Percentiles rank a stretch among this genome's conserved stretches.
These are phyloP conservation scores for Danio rerio DNA, from an alignment of 2,113 vertebrate genomes.

Conservation along the genomic window DNA sequence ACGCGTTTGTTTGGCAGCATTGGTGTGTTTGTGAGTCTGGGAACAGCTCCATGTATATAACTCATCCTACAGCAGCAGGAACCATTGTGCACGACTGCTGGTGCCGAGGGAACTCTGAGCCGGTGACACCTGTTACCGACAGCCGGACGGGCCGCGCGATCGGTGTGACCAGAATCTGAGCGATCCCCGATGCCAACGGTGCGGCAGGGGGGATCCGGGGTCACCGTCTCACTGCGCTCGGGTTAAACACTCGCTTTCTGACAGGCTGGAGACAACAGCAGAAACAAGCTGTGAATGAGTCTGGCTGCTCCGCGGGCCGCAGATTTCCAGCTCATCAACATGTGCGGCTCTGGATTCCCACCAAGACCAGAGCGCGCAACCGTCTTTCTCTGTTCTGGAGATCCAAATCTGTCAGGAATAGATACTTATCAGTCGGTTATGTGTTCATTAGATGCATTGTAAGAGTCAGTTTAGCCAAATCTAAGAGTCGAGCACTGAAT, in stretches of 20 bases:
- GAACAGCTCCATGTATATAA: conserved; percentile 42
- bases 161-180: conserved; percentile 52
- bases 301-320: conserved; percentile 46
- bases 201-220: conserved; percentile 35
- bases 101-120: conserved; percentile 45
- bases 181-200: conserved; percentile 40
- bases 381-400: neutral
- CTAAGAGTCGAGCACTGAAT: neutral
- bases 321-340: conserved; percentile 56
- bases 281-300: conserved; percentile 56
- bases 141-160: conserved; percentile 59
- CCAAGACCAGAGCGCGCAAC: conserved; percentile 6
- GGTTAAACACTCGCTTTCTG: conserved; percentile 62
- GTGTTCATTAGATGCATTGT: conserved; percentile 21
- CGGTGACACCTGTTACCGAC: conserved; percentile 68
- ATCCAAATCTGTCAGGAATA: conserved; percentile 20
- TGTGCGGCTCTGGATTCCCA: conserved; percentile 38
- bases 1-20: conserved; percentile 45
- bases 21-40: conserved; percentile 20
- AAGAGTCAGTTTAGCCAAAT: neutral
- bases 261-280: conserved; percentile 50
- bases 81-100: conserved; percentile 46
- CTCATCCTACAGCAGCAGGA: conserved; percentile 50
- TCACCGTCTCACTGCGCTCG: conserved; percentile 53
- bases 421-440: conserved; percentile 12